These are phyloP conservation scores for Calyptomena viridis DNA, from an alignment of 2,113 vertebrate species.

Conservation along the genomic window DNA sequence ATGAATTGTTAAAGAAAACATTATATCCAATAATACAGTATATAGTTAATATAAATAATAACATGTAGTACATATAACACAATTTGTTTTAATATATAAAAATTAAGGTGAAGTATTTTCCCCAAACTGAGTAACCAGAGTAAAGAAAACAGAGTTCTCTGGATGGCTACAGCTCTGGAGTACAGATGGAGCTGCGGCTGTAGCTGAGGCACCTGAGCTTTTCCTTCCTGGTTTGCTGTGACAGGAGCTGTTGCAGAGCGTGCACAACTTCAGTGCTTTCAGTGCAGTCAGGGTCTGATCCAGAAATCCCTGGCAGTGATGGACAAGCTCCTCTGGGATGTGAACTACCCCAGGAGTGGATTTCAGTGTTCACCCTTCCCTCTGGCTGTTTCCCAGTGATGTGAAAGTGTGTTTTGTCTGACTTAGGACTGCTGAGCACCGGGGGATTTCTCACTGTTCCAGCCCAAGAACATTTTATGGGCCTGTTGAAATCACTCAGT, in stretches of 20 bases:
- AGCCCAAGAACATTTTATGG: background rate
- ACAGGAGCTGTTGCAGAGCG: background rate
- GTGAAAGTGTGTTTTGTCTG: background rate
- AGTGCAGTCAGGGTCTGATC: accelerated
- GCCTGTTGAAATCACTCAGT: background rate
- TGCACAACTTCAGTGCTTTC: background rate
- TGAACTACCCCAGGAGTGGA: background rate
- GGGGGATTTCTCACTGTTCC: background rate
- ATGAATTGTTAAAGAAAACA: background rate
- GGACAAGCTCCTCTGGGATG: background rate
- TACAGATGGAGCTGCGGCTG: background rate
- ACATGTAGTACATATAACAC: no score
- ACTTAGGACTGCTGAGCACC: background rate
- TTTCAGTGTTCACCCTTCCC: background rate
- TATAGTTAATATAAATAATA: background rate
- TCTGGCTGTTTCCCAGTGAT: background rate
- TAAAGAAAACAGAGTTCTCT: background rate
- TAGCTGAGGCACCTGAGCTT: background rate
- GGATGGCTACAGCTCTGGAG: background rate
- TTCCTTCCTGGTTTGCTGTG: background rate
- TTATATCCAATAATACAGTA: background rate
- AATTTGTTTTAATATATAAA: background rate
- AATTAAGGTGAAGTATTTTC: background rate
- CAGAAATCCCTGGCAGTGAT: background rate
- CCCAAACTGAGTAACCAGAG: background rate